Evolutionary conservation across 2,797 vertebrate species (phyloP).

Genomic region (Austrolebias charrua): DNA sequence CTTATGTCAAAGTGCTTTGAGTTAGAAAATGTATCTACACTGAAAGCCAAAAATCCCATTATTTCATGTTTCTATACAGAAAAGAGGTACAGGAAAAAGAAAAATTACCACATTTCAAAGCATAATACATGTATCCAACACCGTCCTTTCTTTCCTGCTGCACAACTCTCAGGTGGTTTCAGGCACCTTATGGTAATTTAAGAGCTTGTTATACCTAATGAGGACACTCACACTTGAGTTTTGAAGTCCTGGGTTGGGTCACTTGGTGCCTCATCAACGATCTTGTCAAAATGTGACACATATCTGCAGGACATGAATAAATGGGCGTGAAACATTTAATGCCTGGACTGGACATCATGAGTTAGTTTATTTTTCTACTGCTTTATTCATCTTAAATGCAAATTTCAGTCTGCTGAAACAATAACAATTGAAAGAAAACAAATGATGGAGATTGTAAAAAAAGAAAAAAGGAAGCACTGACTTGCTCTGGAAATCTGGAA

Average conservation of each 20-base stretch:
- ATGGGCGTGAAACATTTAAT: background rate
- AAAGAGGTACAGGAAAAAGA: background rate
- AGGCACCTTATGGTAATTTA: slow-evolving; percentile 1
- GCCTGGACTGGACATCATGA: background rate
- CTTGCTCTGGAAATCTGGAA: slow-evolving; percentile 98
- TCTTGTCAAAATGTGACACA: slow-evolving; percentile 93
- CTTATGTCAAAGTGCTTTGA: too few relatives aligned
- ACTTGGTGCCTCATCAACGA: slow-evolving; percentile 89
- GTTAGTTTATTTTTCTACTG: background rate
- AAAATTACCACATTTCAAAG: background rate
- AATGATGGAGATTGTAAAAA: background rate
- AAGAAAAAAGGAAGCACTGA: slow-evolving; percentile 57
- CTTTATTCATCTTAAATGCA: background rate
- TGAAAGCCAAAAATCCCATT: too few relatives aligned
- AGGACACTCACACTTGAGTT: slow-evolving; percentile 92
- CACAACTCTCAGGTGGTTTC: background rate
- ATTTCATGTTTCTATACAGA: too few relatives aligned
- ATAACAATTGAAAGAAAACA: background rate
- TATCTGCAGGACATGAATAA: slow-evolving; percentile 79
- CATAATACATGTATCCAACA: background rate
- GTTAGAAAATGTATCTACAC: too few relatives aligned
- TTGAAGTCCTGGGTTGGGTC: slow-evolving; percentile 98
- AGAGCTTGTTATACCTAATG: background rate
- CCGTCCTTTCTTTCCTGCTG: background rate
- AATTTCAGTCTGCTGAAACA: background rate